Percentiles rank a stretch among this genome's conserved stretches.
Evolutionary conservation across 2,113 vertebrate genomes (phyloP).

Genomic region (Heptranchias perlo): DNA sequence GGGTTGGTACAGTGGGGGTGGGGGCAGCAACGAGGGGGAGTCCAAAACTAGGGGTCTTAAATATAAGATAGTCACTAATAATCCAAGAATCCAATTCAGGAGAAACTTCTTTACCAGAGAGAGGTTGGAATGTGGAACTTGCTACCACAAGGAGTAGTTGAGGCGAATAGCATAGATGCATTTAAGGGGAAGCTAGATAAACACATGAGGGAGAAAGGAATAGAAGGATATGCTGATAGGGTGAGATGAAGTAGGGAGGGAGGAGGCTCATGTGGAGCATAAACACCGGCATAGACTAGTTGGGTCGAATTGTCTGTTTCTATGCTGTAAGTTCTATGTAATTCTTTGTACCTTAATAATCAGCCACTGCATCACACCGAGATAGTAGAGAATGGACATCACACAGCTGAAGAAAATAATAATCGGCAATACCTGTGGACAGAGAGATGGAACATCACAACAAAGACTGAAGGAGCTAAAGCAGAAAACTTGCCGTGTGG

Average conservation of each 20-base stretch:
- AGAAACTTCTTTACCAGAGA: not conserved
- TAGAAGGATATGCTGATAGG: not conserved
- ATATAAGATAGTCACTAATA: not conserved
- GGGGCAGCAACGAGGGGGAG: no score
- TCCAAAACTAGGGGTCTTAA: not conserved
- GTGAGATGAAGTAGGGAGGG: not conserved
- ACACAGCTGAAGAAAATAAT: slow-evolving; percentile 88
- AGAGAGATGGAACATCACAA: slow-evolving; percentile 38
- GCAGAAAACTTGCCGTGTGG: not conserved
- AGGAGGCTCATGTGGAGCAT: not conserved
- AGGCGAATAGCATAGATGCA: not conserved
- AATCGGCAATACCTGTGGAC: slow-evolving; percentile 73
- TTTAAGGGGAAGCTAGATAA: not conserved
- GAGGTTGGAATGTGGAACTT: not conserved
- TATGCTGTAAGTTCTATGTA: not conserved
- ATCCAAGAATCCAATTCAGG: not conserved
- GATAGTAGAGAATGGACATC: slow-evolving; percentile 86
- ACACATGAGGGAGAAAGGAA: not conserved
- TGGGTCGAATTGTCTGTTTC: not conserved
- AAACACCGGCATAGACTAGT: not conserved
- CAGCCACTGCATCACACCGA: slow-evolving; percentile 84
- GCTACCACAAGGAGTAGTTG: not conserved
- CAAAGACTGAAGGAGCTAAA: not conserved
- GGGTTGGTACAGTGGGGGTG: not conserved
- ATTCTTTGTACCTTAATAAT: slow-evolving; percentile 75